Conservation (phyloP, 2,888 invertebrate species). For the Tortrix viridana region DNA sequence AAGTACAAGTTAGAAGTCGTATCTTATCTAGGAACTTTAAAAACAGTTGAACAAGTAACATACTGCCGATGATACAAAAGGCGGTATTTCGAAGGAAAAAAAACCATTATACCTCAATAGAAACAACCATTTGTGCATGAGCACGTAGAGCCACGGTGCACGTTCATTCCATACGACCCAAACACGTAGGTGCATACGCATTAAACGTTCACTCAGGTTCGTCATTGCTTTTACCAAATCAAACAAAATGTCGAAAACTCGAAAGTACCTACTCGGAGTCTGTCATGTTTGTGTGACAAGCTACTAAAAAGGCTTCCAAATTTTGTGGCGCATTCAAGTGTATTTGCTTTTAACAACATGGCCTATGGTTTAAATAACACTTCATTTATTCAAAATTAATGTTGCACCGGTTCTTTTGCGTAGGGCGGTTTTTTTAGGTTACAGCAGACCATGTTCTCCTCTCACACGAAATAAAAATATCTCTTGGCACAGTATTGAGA, state of each 20-base stretch:
- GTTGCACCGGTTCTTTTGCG: too few relatives aligned
- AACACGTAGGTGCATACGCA: slow-evolving; percentile 34
- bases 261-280: slow-evolving; percentile 44
- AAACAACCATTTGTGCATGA: slow-evolving; percentile 16
- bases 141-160: slow-evolving; percentile 24
- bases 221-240: slow-evolving; percentile 51
- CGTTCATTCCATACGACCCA: slow-evolving; percentile 13
- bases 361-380: neutral
- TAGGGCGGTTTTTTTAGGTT: too few relatives aligned
- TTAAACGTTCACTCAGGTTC: slow-evolving; percentile 34
- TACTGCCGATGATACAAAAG: slow-evolving; percentile 14
- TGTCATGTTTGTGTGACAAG: slow-evolving; percentile 50
- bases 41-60: slow-evolving; percentile 5
- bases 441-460: too few relatives aligned
- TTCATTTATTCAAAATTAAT: neutral
- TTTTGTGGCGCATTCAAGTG: slow-evolving; percentile 13
- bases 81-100: slow-evolving; percentile 27
- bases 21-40: neutral
- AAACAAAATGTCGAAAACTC: slow-evolving; percentile 54
- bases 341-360: slow-evolving; percentile 8
- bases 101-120: too few relatives aligned
- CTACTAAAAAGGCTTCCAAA: slow-evolving; percentile 15
- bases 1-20: too few relatives aligned
- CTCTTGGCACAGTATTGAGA: neutral
- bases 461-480: too few relatives aligned